Percentiles rank a stretch among this genome's conserved stretches.
Evolutionary conservation across 1,140 invertebrate species (phyloP).

Genomic region (Adelges cooleyi): DNA sequence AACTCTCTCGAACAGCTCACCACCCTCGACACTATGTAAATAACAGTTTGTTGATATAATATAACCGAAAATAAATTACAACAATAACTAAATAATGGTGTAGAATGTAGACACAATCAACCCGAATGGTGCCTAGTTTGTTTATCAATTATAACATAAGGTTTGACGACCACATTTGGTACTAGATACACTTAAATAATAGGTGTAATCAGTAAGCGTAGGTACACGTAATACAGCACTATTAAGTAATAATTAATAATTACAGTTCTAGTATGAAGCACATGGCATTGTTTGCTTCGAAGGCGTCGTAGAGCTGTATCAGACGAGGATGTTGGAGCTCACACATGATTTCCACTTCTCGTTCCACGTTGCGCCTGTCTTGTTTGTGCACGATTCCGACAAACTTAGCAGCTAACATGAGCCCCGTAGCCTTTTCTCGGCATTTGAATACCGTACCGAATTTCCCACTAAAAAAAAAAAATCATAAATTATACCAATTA

Average conservation of each 20-base stretch:
- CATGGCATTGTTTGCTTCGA: constrained; percentile 82
- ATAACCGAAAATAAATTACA: neutral
- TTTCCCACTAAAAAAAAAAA: constrained; percentile 68
- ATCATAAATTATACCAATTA: neutral
- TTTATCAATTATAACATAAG: too few relatives aligned
- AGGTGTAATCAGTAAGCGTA: too few relatives aligned
- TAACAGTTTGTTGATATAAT: neutral
- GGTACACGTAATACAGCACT: too few relatives aligned
- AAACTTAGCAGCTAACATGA: constrained; percentile 85
- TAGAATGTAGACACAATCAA: too few relatives aligned
- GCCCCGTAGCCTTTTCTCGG: constrained; percentile 63
- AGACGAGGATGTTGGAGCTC: constrained; percentile 81
- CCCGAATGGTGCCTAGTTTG: too few relatives aligned
- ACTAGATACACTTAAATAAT: too few relatives aligned
- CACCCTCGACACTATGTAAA: constrained; percentile 74
- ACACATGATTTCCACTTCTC: constrained; percentile 95
- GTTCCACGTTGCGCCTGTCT: constrained; percentile 78
- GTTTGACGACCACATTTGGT: too few relatives aligned
- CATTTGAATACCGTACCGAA: constrained; percentile 95
- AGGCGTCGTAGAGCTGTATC: constrained; percentile 92
- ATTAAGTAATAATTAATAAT: constrained; percentile 46
- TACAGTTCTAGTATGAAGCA: constrained; percentile 93
- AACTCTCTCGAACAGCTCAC: constrained; percentile 94
- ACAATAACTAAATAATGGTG: neutral
- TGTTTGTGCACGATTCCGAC: constrained; percentile 72